These are phyloP conservation scores for Agriopis leucophaearia DNA, from an alignment of 2,888 invertebrate species.

Conservation along the genomic window DNA sequence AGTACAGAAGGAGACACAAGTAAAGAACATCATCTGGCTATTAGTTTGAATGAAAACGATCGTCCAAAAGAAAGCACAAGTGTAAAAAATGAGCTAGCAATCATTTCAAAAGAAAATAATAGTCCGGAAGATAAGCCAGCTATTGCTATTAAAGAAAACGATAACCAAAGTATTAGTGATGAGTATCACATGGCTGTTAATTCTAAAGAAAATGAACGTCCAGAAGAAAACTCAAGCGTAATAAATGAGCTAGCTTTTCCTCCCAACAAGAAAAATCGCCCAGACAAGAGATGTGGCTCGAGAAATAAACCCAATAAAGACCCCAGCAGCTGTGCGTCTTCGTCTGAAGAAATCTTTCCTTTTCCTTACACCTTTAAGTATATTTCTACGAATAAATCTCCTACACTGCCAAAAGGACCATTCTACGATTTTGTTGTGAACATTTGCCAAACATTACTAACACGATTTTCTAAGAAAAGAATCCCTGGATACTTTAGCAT, in stretches of 20 bases:
- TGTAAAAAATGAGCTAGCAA: neutral
- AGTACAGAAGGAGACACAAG: neutral
- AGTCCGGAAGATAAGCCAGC: neutral
- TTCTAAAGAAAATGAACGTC: neutral
- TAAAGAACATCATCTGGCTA: neutral
- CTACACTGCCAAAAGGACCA: conserved; percentile 56
- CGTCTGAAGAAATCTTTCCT: conserved; percentile 23
- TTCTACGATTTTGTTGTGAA: conserved; percentile 65
- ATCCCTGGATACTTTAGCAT: conserved; percentile 58
- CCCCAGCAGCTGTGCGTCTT: conserved; percentile 24
- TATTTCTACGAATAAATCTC: conserved; percentile 36
- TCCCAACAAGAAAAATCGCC: neutral
- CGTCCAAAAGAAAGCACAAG: neutral
- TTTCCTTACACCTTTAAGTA: conserved; percentile 17
- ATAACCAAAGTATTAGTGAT: neutral
- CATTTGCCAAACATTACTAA: conserved; percentile 60
- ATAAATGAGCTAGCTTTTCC: neutral
- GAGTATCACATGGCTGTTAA: neutral
- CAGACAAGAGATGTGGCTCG: neutral
- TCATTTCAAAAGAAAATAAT: neutral
- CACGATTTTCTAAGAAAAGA: conserved; percentile 50
- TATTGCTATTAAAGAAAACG: neutral
- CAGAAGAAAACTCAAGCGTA: neutral
- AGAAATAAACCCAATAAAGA: conserved; percentile 1
- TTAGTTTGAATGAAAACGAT: neutral